Percentiles rank a stretch among this genome's conserved stretches.
phyloP scores from a whole-genome alignment of 2,888 invertebrate species.

The Beris chalybata region DNA sequence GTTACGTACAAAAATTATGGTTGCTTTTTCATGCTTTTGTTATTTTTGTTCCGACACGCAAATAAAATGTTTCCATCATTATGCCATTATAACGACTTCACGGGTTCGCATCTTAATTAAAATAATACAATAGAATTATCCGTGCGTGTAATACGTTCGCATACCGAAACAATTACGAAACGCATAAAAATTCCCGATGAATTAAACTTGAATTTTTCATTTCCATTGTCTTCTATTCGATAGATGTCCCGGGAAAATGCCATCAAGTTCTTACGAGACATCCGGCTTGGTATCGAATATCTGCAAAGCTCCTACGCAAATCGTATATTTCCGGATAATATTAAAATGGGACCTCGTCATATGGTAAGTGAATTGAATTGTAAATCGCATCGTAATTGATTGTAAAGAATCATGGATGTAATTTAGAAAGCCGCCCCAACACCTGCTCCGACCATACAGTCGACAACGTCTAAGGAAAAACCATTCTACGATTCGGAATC shows the following conservation, averaged over 20 bases:
- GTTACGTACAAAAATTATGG: too few relatives aligned
- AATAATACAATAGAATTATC: not conserved
- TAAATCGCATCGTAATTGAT: too few relatives aligned
- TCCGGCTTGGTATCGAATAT: constrained; percentile 73
- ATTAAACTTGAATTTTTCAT: constrained; percentile 18
- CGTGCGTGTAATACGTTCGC: not conserved
- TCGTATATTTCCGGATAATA: constrained; percentile 46
- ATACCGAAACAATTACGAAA: constrained; percentile 1
- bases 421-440: not conserved
- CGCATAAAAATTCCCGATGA: not conserved
- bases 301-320: constrained; percentile 60
- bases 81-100: too few relatives aligned
- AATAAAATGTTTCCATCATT: too few relatives aligned
- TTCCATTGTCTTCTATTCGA: constrained; percentile 32
- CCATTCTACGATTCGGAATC: constrained; percentile 18
- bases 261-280: constrained; percentile 73
- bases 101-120: too few relatives aligned
- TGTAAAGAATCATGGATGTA: too few relatives aligned
- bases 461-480: constrained; percentile 44
- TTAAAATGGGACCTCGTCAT: constrained; percentile 11
- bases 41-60: too few relatives aligned
- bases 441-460: constrained; percentile 28
- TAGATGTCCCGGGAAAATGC: constrained; percentile 78
- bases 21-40: too few relatives aligned
- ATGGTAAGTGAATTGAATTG: constrained; percentile 2